Conservation (phyloP, 2,797 vertebrate genomes). For the Myotis vivesi region DNA sequence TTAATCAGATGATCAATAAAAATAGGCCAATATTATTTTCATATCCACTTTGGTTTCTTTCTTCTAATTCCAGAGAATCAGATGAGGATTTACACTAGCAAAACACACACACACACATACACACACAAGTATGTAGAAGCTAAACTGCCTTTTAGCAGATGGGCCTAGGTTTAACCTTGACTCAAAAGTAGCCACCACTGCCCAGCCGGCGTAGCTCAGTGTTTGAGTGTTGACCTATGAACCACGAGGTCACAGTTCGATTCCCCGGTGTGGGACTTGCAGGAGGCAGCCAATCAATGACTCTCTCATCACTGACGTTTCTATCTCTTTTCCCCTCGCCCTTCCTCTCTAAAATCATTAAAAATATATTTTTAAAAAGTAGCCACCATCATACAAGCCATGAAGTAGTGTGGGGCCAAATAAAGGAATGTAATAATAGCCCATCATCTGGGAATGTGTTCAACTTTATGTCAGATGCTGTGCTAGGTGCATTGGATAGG, state of each 20-base stretch:
- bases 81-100: neutral
- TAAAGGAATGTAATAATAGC: neutral
- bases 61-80: conserved; percentile 22
- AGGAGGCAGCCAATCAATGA: too few relatives aligned
- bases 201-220: too few relatives aligned
- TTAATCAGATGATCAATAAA: neutral
- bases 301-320: too few relatives aligned
- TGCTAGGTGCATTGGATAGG: neutral
- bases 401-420: neutral
- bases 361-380: neutral
- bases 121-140: neutral
- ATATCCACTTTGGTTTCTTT: neutral
- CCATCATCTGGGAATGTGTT: neutral
- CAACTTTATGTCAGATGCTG: neutral
- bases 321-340: too few relatives aligned
- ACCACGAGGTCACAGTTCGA: too few relatives aligned
- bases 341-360: too few relatives aligned
- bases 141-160: neutral
- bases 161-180: neutral
- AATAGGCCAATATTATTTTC: neutral
- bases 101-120: neutral
- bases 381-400: neutral
- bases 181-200: neutral
- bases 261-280: too few relatives aligned
- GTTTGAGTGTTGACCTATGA: too few relatives aligned